Conservation (phyloP, 2,797 vertebrate species). For the Anableps anableps region DNA sequence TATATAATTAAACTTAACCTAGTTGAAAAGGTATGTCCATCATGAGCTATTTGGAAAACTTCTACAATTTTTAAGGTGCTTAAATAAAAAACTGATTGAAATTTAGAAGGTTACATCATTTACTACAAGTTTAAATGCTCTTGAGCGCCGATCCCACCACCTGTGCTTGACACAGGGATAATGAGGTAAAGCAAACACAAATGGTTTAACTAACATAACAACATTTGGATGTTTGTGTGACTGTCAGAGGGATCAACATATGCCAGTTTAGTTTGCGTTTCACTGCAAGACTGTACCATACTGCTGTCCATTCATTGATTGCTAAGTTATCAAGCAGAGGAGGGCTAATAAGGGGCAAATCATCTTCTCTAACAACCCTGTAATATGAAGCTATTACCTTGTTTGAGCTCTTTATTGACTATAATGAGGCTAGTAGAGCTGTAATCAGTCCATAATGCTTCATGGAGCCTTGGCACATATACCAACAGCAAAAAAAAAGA, state of each 20-base stretch:
- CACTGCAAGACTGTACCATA: constrained; percentile 8
- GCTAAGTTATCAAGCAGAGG: constrained; percentile 39
- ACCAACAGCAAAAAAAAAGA: constrained; percentile 46
- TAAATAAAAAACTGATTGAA: too few relatives aligned
- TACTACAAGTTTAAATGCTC: constrained; percentile 2
- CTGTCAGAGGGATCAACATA: neutral
- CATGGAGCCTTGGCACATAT: constrained; percentile 42
- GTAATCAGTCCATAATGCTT: constrained; percentile 58
- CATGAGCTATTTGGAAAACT: neutral
- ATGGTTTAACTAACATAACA: constrained; percentile 13
- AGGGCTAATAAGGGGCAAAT: constrained; percentile 57
- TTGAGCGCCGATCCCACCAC: constrained; percentile 8
- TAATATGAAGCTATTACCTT: constrained; percentile 60
- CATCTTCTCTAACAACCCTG: constrained; percentile 55
- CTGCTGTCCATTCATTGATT: constrained; percentile 32
- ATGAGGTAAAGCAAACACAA: constrained; percentile 33
- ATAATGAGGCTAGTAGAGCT: constrained; percentile 59
- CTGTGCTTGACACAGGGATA: constrained; percentile 42
- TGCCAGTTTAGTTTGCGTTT: constrained; percentile 19
- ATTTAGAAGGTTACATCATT: too few relatives aligned
- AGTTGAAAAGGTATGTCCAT: neutral
- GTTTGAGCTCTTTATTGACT: constrained; percentile 60
- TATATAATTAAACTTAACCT: neutral
- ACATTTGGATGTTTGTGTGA: neutral
- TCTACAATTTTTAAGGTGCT: neutral